phyloP scores from a whole-genome alignment of 1,140 invertebrate species.

The Ostrea denselamellosa region DNA sequence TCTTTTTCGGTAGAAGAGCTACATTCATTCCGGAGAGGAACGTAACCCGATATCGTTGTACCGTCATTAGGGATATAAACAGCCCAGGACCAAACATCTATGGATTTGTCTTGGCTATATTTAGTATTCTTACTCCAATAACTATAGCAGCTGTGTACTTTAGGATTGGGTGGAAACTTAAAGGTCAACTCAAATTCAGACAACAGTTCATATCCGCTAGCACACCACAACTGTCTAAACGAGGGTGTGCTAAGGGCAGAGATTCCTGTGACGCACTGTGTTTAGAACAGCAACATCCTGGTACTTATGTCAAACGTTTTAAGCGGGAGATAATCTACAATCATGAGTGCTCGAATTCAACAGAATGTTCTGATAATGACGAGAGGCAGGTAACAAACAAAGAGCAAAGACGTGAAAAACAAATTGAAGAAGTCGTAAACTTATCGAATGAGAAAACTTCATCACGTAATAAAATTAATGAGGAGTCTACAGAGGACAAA shows the following conservation, averaged over 20 bases:
- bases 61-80: neutral
- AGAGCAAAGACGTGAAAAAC: neutral
- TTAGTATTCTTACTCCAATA: constrained; percentile 16
- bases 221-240: neutral
- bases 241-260: neutral
- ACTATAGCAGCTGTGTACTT: neutral
- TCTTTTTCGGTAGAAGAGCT: constrained; percentile 39
- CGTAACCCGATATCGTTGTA: constrained; percentile 33
- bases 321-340: neutral
- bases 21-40: constrained; percentile 7
- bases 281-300: neutral
- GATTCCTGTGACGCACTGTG: neutral
- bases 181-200: constrained; percentile 22
- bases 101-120: constrained; percentile 16
- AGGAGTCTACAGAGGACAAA: neutral
- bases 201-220: constrained; percentile 9
- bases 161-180: constrained; percentile 38
- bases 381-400: neutral
- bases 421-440: neutral
- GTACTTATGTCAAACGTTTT: neutral
- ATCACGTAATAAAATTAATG: neutral
- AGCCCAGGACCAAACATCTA: neutral
- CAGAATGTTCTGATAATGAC: neutral
- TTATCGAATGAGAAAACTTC: neutral
- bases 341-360: neutral